Percentiles rank a stretch among this genome's conserved stretches.
phyloP scores from a whole-genome alignment of 2,113 vertebrate species.

The Synchiropus splendidus region DNA sequence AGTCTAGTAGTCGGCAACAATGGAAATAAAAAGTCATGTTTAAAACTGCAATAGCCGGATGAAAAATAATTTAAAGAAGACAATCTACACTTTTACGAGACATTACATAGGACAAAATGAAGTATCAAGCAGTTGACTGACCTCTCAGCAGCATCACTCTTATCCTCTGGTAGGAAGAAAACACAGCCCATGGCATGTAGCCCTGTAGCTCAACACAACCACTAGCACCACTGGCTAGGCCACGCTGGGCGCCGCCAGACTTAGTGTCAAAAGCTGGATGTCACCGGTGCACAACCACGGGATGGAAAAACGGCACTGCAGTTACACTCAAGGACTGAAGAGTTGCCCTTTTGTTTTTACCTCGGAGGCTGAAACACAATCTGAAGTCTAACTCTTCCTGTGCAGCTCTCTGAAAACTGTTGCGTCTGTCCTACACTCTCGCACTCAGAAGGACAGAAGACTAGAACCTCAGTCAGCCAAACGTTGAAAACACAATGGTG shows the following conservation, averaged over 20 bases:
- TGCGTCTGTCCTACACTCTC: slow-evolving; percentile 22
- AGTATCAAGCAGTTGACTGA: slow-evolving; percentile 63
- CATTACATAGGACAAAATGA: no score
- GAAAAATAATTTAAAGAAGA: no score
- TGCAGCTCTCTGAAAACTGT: slow-evolving; percentile 38
- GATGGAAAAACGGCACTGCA: slow-evolving; percentile 17
- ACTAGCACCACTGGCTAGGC: slow-evolving; percentile 37
- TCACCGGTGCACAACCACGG: slow-evolving; percentile 11
- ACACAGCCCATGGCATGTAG: slow-evolving; percentile 78
- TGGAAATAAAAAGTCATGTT: no score
- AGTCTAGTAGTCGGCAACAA: no score
- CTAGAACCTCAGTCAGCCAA: slow-evolving; percentile 59
- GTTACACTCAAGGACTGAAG: slow-evolving; percentile 11
- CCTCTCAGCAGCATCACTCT: slow-evolving; percentile 66
- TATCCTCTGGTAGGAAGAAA: slow-evolving; percentile 74
- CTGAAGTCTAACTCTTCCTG: slow-evolving; percentile 47
- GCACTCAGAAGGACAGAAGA: slow-evolving; percentile 8
- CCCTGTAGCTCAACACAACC: slow-evolving; percentile 37
- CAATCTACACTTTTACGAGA: no score
- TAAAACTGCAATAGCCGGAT: no score
- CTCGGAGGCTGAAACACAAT: slow-evolving; percentile 27
- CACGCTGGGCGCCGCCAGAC: slow-evolving; percentile 25
- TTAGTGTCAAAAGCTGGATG: slow-evolving; percentile 41
- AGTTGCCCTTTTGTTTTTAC: slow-evolving; percentile 17
- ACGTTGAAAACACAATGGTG: slow-evolving; percentile 57